Conservation (phyloP, 2,113 vertebrate genomes). For the Chionis minor region DNA sequence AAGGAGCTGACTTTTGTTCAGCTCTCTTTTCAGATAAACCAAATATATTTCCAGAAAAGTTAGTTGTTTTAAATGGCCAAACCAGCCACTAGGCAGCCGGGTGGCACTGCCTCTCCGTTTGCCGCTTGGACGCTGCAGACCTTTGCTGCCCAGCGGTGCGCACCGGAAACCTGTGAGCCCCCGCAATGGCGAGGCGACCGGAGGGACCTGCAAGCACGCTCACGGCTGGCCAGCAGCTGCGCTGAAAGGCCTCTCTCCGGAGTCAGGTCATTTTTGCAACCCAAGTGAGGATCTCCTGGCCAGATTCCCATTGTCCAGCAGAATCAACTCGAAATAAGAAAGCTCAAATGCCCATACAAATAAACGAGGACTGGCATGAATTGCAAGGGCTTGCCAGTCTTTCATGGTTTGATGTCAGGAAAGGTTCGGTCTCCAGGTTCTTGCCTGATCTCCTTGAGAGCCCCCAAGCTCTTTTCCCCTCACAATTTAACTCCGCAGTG, state of each 20-base stretch:
- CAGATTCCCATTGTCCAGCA: background rate
- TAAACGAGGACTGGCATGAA: background rate
- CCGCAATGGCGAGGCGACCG: accelerated
- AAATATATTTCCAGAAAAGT: background rate
- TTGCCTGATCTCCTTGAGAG: background rate
- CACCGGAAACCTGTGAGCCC: background rate
- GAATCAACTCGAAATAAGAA: background rate
- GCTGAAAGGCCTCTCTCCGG: background rate
- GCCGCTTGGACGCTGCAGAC: too few relatives aligned
- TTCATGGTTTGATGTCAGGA: background rate
- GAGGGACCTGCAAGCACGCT: background rate
- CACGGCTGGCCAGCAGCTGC: background rate
- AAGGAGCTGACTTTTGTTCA: background rate
- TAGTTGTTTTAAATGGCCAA: background rate
- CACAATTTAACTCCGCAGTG: background rate
- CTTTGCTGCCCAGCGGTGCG: background rate
- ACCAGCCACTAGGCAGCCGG: background rate
- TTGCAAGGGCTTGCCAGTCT: background rate
- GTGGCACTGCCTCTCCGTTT: background rate
- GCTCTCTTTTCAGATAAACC: background rate
- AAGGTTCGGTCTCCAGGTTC: background rate
- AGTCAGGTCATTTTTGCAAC: background rate
- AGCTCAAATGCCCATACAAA: background rate
- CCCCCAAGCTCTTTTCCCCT: background rate
- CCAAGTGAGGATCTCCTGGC: background rate